Evolutionary conservation across 2,797 vertebrate genomes (phyloP).

Genomic region (Lithobates sylvaticus): DNA sequence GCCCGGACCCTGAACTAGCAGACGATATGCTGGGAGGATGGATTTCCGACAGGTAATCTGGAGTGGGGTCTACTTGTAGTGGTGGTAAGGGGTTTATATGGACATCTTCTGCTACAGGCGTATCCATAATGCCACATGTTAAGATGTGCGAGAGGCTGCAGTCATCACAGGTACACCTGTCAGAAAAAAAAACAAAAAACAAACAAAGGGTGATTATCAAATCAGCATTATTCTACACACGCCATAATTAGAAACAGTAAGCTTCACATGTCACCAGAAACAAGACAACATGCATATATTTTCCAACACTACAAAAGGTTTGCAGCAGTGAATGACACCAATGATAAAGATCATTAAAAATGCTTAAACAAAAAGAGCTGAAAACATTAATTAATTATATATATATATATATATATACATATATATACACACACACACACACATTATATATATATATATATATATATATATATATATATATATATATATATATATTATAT

Average conservation of each 20-base stretch:
- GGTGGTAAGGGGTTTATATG: conserved; percentile 88
- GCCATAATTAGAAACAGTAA: conserved; percentile 3
- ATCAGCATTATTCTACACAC: conserved; percentile 11
- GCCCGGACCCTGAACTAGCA: conserved; percentile 92
- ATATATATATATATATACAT: too few relatives aligned
- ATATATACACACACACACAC: too few relatives aligned
- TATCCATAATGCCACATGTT: conserved; percentile 97
- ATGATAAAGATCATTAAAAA: neutral
- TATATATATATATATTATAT: too few relatives aligned
- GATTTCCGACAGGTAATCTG: conserved; percentile 88
- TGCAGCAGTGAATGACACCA: neutral
- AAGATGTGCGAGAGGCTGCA: conserved; percentile 98
- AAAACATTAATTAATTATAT: too few relatives aligned
- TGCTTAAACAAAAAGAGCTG: too few relatives aligned
- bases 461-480: too few relatives aligned
- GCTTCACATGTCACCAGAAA: too few relatives aligned
- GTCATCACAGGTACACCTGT: conserved; percentile 97
- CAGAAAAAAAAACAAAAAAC: neutral
- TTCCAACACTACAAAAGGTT: too few relatives aligned
- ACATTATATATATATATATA: too few relatives aligned
- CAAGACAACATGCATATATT: too few relatives aligned
- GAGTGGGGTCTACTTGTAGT: conserved; percentile 84
- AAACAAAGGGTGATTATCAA: neutral
- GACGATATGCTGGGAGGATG: conserved; percentile 94
- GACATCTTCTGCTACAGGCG: conserved; percentile 90